Evolutionary conservation across 2,888 invertebrate species (phyloP).

Genomic region (Patella caerulea): DNA sequence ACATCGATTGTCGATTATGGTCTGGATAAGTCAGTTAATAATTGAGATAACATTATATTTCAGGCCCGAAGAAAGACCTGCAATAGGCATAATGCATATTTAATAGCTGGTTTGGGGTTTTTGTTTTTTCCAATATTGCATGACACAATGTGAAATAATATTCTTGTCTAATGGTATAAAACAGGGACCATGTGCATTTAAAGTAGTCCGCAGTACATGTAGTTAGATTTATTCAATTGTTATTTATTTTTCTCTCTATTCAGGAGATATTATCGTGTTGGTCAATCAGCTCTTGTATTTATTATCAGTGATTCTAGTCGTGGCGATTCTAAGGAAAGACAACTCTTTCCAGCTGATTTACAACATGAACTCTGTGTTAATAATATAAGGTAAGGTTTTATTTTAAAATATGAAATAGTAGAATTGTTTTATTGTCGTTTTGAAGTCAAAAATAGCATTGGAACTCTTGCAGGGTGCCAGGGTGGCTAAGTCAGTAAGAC

Average conservation of each 20-base stretch:
- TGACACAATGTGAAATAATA: too few relatives aligned
- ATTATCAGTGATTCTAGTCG: constrained; percentile 72
- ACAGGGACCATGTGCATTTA: background rate
- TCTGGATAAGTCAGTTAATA: too few relatives aligned
- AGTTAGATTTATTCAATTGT: constrained; percentile 8
- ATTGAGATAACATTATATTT: too few relatives aligned
- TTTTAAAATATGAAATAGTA: too few relatives aligned
- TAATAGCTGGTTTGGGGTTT: too few relatives aligned
- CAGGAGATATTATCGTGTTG: constrained; percentile 58
- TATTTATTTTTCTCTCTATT: constrained; percentile 18
- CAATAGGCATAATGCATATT: too few relatives aligned
- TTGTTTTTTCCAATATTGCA: too few relatives aligned
- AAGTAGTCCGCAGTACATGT: background rate
- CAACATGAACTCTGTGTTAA: constrained; percentile 77
- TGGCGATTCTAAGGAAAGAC: constrained; percentile 62
- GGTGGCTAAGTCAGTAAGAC: too few relatives aligned
- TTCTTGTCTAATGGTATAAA: background rate
- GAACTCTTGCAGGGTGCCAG: too few relatives aligned
- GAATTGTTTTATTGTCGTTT: background rate
- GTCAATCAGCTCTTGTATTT: constrained; percentile 70
- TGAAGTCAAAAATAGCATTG: background rate
- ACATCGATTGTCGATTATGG: too few relatives aligned
- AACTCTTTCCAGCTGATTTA: constrained; percentile 66
- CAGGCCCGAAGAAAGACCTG: too few relatives aligned
- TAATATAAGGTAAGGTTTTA: constrained; percentile 76